Base-by-base conservation (phyloP, 35 echinoderm and acorn worm genomes). In the Amphiura filiformis region DNA sequence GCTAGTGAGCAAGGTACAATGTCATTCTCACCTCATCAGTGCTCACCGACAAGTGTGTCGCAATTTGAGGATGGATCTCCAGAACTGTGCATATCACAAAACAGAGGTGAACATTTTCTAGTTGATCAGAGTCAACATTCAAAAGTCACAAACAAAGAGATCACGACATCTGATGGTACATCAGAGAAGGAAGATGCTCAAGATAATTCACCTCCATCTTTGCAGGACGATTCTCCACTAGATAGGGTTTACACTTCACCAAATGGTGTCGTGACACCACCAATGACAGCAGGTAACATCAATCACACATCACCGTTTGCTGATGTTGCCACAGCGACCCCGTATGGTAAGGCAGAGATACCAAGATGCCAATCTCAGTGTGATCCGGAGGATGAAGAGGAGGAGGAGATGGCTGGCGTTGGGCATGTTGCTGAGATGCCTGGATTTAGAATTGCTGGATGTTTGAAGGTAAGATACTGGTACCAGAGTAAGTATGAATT, bases 281-380 rank as follows among this genome's bases (percentile, higher is more conserved):
- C 81, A 39, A 81, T 47, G 30, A 65, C 32, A 33, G 22, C 35
- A 57, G 80, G 76, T 65, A 83, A 93, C 37, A 65, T 88, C 7
- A 12, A 77, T 14, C 91, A 88, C 2, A 83, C 26, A 39, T 93
- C 91, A 17, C 91, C 91, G 0, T 86, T 88, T 78, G 75, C 80
- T 39, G 91, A 78, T 30, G 91, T 78, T 39, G 91, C 91, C 37
- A 93, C 91, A 42, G 91, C 79, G n/a, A 93, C 86, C 32, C 91
- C 91, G 23, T 80, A 65, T 5, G 86, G 78, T n/a, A 79, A 41
- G 42, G 91, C 91, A 3, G 85, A 93, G 56, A 88, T 88, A 80
- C 91, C 91, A 38, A 76, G 37, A 79, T 40, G 86, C 12, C 86
- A 88, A 49, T 88, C 91, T 34, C 86, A 87, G 79, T 92, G 83